These are phyloP conservation scores for Aromia moschata DNA, from an alignment of 2,888 invertebrate species.

Conservation along the genomic window DNA sequence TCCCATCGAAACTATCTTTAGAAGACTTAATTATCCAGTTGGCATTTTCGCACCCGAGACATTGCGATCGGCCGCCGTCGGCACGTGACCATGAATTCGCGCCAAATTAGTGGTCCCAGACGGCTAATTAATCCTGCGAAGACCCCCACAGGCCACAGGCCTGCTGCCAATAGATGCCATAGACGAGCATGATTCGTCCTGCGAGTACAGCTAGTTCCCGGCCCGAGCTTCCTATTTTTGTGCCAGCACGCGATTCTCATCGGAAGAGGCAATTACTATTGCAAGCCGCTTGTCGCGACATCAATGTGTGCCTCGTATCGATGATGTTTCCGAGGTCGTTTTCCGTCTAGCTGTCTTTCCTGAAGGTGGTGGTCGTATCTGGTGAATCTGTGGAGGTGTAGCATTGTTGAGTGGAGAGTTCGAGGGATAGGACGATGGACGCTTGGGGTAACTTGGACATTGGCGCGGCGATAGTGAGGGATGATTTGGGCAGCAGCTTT, in stretches of 20 bases:
- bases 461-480: constrained; percentile 71
- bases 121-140: constrained; percentile 43
- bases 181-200: constrained; percentile 33
- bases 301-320: neutral
- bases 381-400: no score
- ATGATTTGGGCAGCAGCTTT: constrained; percentile 69
- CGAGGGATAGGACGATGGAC: constrained; percentile 69
- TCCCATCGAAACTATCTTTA: no score
- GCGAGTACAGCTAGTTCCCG: constrained; percentile 36
- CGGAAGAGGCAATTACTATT: neutral
- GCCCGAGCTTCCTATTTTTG: constrained; percentile 44
- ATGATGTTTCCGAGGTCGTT: neutral
- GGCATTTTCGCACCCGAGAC: no score
- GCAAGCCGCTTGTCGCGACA: neutral
- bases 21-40: no score
- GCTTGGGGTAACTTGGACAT: constrained; percentile 73
- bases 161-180: constrained; percentile 42
- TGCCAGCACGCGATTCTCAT: constrained; percentile 22
- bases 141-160: constrained; percentile 30
- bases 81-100: no score
- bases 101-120: constrained; percentile 10
- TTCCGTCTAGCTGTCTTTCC: no score
- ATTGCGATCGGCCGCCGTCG: no score
- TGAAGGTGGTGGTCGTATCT: no score
- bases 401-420: no score